Percentiles rank a stretch among this genome's conserved stretches.
Conservation (phyloP, 2,797 vertebrate genomes). For the Margarornis squamiger region DNA sequence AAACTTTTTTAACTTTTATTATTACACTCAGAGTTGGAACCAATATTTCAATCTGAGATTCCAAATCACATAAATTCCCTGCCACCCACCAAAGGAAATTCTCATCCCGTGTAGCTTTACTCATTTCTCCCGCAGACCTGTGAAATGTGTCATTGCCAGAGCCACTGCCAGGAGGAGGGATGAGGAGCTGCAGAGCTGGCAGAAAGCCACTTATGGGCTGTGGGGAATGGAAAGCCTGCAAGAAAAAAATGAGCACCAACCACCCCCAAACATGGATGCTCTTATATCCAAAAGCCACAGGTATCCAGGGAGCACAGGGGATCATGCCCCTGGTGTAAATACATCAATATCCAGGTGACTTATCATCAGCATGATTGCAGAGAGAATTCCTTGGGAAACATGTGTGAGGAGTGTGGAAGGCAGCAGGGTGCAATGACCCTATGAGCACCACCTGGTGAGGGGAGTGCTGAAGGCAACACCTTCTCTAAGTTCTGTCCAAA, state of each 20-base stretch:
- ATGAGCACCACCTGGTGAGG: not conserved
- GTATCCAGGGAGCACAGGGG: not conserved
- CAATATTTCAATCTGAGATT: not conserved
- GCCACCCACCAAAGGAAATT: not conserved
- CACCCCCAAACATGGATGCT: accelerated
- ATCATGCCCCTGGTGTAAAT: not conserved
- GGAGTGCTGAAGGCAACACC: not conserved
- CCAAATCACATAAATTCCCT: not conserved
- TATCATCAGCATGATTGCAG: not conserved
- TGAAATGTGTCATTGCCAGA: not conserved
- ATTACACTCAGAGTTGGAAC: not conserved
- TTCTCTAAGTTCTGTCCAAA: not conserved
- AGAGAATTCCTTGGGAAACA: not conserved
- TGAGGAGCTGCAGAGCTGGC: not conserved
- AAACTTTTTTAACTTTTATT: not conserved
- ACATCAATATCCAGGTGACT: accelerated
- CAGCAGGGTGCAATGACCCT: not conserved
- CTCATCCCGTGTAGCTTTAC: not conserved
- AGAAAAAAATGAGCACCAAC: not conserved
- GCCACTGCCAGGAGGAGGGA: not conserved
- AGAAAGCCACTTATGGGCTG: not conserved
- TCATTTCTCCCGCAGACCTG: not conserved
- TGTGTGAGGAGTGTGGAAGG: not conserved
- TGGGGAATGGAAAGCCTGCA: not conserved
- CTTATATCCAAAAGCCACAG: not conserved